Conservation (phyloP, 2,888 invertebrate species). For the Chorisops tibialis region DNA sequence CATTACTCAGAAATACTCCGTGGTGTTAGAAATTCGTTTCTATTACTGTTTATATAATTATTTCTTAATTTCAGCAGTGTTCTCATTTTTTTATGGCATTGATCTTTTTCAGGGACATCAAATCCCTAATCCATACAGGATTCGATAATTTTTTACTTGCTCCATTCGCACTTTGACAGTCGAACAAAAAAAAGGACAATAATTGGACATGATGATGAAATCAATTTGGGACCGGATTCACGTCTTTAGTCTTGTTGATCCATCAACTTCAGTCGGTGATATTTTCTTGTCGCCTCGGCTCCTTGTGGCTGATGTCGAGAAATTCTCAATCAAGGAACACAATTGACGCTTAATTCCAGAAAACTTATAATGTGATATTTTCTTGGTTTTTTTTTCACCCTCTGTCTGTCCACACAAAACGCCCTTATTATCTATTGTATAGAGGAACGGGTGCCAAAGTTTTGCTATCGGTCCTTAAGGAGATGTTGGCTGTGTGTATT, state of each 20-base stretch:
- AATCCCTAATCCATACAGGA: too few relatives aligned
- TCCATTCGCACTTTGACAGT: too few relatives aligned
- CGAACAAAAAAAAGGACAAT: not conserved
- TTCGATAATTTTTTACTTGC: too few relatives aligned
- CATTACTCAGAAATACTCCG: too few relatives aligned
- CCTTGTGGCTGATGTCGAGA: not conserved
- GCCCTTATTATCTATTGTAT: constrained; percentile 1
- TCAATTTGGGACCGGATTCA: constrained; percentile 13
- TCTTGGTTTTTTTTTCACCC: not conserved
- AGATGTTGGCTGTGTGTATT: constrained; percentile 7
- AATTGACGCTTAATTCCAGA: constrained; percentile 31
- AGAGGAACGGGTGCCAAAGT: not conserved
- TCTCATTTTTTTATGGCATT: too few relatives aligned
- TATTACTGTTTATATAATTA: too few relatives aligned
- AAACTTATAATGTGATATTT: constrained; percentile 27
- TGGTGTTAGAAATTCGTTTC: too few relatives aligned
- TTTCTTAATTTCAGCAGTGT: too few relatives aligned
- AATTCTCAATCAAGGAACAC: constrained; percentile 19
- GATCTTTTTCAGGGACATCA: too few relatives aligned
- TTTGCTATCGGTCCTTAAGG: not conserved
- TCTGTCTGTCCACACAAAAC: not conserved
- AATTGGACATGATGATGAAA: constrained; percentile 21
- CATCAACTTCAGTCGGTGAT: not conserved
- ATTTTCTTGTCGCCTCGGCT: not conserved
- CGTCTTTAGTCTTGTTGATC: not conserved